Evolutionary conservation across 30 jellyfish, hydroid and myxozoan genomes (phyloP).

Genomic region (Hydractinia echinata): DNA sequence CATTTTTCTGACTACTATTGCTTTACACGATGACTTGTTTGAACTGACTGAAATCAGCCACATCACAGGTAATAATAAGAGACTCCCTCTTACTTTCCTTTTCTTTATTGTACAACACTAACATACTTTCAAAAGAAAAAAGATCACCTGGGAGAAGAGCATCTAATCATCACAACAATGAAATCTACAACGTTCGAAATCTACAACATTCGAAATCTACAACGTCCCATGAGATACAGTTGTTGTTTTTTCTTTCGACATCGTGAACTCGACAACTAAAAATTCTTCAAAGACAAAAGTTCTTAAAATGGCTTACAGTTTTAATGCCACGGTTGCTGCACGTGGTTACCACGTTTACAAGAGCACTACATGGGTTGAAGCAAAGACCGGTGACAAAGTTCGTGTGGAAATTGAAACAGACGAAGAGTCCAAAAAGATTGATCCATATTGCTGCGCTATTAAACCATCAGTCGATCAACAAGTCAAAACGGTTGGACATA

Average conservation of each 20-base stretch:
- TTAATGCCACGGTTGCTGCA: conserved; percentile 10
- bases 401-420: neutral
- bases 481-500: neutral
- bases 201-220: neutral
- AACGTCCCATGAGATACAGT: too few species aligned
- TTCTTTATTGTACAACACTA: conserved; percentile 7
- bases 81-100: conserved; percentile 9
- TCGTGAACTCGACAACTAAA: conserved; percentile 12
- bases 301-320: neutral
- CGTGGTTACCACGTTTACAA: conserved; percentile 9
- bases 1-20: conserved; percentile 9
- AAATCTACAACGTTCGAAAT: conserved; percentile 1
- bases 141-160: conserved; percentile 15
- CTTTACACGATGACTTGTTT: conserved; percentile 10
- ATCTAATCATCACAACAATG: conserved; percentile 6
- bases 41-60: conserved; percentile 9
- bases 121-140: conserved; percentile 6
- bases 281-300: conserved; percentile 3
- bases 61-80: too few species aligned
- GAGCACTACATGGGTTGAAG: conserved; percentile 14
- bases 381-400: neutral
- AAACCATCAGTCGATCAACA: conserved; percentile 14
- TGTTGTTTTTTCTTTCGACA: conserved; percentile 5
- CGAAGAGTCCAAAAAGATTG: neutral
- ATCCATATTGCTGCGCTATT: neutral